These are phyloP conservation scores for Penaeus indicus DNA, from an alignment of 1,140 invertebrate species.

Conservation along the genomic window DNA sequence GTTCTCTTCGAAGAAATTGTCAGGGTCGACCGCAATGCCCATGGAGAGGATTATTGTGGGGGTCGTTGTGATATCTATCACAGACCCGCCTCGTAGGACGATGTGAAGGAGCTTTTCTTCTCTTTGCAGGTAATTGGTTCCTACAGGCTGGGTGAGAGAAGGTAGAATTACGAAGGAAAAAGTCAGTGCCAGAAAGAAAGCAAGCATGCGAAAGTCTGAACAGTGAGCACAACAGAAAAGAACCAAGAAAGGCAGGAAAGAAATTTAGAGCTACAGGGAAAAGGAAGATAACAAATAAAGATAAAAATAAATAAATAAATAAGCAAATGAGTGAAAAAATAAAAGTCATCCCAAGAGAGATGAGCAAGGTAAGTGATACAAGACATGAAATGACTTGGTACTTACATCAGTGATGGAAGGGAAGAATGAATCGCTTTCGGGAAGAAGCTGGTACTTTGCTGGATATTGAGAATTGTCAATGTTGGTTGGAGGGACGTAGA, in stretches of 20 bases:
- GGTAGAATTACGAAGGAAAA: too few species aligned
- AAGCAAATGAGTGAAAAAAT: not conserved
- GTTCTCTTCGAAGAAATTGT: conserved; percentile 60
- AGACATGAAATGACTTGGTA: not conserved
- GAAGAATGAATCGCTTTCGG: conserved; percentile 37
- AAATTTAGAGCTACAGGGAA: not conserved
- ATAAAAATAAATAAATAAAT: not conserved
- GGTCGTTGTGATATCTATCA: conserved; percentile 43
- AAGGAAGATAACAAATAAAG: not conserved
- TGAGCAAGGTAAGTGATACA: not conserved
- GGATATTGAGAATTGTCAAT: conserved; percentile 26
- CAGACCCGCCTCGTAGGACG: conserved; percentile 29
- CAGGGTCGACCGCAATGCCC: conserved; percentile 29
- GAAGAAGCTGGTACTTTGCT: conserved; percentile 32
- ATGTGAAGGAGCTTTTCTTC: conserved; percentile 39
- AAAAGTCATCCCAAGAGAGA: too few species aligned
- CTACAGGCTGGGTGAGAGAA: conserved; percentile 4
- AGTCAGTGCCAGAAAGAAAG: too few species aligned
- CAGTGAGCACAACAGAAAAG: not conserved
- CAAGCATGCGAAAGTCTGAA: too few species aligned
- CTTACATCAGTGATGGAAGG: conserved; percentile 38
- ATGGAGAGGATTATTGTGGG: conserved; percentile 43
- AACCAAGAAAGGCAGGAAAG: not conserved
- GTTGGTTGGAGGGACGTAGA: conserved; percentile 55
- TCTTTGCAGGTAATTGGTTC: conserved; percentile 54